Base-by-base conservation (phyloP, 1,140 invertebrate species). In the Pararge aegeria region DNA sequence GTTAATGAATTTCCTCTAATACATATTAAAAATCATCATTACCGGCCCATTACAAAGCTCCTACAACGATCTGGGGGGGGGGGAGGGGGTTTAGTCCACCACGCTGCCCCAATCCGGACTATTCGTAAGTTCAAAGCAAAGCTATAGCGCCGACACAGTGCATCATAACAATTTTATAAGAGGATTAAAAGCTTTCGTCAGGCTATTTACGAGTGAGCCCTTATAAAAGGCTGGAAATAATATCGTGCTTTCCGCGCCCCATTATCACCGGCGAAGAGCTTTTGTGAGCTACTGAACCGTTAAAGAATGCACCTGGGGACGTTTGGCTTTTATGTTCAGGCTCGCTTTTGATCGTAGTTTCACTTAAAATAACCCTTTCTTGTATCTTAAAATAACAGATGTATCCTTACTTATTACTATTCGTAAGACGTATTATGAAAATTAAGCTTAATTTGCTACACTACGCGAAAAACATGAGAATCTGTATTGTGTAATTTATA, bases 251-350 rank as follows among this genome's bases (percentile, higher is more conserved):
- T 56, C 1, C 46, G 37, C 15, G 37, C 37, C 46, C 44, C 30
- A 57, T 57, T 57, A 50, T 57, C 21, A 0, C 46, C 12, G 15
- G 34, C 40, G 29, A 15, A 57, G 34, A 50, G 55, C 34, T 48
- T 50, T 40, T 27, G 46, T 51, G 49, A 51, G 29, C 21, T 51
- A 18, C 55, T 49, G 29, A 50, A 16, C 55, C 44, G 55, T 57
- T 38, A 50, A 49, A 49, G 46, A 42, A 42, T 49, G 44, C 55
- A 57, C 55, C 55, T 57, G 55, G 55, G 55, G 30, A 15, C 5
- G 19, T 57, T 49, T 38, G 19, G 10, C 42, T 46, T 46, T 46
- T 46, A 19, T 46, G n/a, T 46, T 20, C 19, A 21, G 15, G 7
- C 37, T 16, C 37, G 37, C 37, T 40, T 16, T 13, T 16, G 37